These are phyloP conservation scores for Drosophila neocordata DNA, from an alignment of 1,140 invertebrate genomes.

Conservation along the genomic window DNA sequence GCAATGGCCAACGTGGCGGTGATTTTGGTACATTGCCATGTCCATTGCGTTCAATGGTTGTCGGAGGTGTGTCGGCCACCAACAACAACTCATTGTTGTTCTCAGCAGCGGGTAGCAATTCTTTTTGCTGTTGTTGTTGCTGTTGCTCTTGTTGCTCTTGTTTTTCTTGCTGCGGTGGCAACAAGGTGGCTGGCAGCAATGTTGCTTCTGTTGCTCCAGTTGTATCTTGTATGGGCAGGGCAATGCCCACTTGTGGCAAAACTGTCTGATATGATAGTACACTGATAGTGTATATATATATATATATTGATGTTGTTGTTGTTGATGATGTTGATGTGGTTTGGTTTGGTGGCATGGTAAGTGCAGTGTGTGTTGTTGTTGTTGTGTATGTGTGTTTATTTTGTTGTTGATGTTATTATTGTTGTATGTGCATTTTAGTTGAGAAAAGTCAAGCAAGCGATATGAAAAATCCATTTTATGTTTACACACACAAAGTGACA, in stretches of 20 bases:
- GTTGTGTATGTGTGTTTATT: constrained; percentile 14
- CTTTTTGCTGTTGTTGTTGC: constrained; percentile 37
- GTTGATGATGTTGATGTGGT: constrained; percentile 14
- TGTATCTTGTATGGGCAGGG: constrained; percentile 47
- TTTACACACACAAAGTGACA: constrained; percentile 20
- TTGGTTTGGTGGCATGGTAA: not conserved
- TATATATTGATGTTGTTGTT: not conserved
- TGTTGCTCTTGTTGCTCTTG: constrained; percentile 25
- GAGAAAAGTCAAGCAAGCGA: constrained; percentile 28
- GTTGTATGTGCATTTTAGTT: constrained; percentile 16
- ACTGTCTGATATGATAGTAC: constrained; percentile 74
- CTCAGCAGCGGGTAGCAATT: constrained; percentile 56
- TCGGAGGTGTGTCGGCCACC: constrained; percentile 45
- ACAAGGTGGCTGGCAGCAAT: constrained; percentile 35
- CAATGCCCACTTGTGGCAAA: constrained; percentile 46
- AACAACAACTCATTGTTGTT: constrained; percentile 45
- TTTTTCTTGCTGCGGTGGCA: constrained; percentile 31
- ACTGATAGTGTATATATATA: constrained; percentile 34
- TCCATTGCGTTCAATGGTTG: constrained; percentile 23
- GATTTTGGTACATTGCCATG: constrained; percentile 83
- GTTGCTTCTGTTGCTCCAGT: constrained; percentile 25
- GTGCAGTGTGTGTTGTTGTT: constrained; percentile 24
- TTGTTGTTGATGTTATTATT: not conserved
- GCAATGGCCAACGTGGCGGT: constrained; percentile 92
- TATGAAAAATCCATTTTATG: constrained; percentile 27